Evolutionary conservation across 53 echinoderm and acorn worm genomes (phyloP).

Genomic region (Echinarachnius parma): DNA sequence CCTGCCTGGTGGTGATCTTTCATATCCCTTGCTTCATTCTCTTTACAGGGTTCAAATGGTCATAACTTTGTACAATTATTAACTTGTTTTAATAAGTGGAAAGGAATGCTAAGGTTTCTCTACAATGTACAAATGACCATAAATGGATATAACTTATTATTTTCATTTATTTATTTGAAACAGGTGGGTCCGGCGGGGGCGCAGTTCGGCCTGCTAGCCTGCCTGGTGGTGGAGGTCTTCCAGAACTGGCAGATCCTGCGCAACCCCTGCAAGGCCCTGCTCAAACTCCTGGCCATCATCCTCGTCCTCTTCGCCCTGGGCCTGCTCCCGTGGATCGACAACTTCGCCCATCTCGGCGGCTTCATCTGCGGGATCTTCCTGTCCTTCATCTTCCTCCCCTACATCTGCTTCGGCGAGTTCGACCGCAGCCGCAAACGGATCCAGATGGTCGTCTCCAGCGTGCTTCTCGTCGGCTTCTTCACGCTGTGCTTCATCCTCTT

Average conservation of each 20-base stretch:
- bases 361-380: conserved; percentile 90
- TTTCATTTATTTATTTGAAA: too few species aligned
- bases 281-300: conserved; percentile 85
- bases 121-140: too few species aligned
- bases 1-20: conserved; percentile 97
- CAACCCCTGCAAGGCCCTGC: conserved; percentile 75
- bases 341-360: conserved; percentile 94
- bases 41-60: too few species aligned
- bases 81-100: too few species aligned
- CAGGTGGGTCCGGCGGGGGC: conserved; percentile 98
- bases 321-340: conserved; percentile 97
- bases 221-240: conserved; percentile 94
- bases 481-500: conserved; percentile 74
- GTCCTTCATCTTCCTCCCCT: conserved; percentile 96
- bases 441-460: conserved; percentile 74
- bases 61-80: too few species aligned
- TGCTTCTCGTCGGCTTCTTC: conserved; percentile 70
- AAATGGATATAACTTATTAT: too few species aligned
- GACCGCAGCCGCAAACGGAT: conserved; percentile 85
- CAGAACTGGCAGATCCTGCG: conserved; percentile 97
- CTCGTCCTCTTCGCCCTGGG: conserved; percentile 79
- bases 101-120: too few species aligned
- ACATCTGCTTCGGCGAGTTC: conserved; percentile 96
- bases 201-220: conserved; percentile 94
- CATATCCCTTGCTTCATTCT: too few species aligned